Evolutionary conservation across 2,113 vertebrate species (phyloP), one percentile per base, ranked within the genome.

Genomic region (Anarhynchus alexandrinus): DNA sequence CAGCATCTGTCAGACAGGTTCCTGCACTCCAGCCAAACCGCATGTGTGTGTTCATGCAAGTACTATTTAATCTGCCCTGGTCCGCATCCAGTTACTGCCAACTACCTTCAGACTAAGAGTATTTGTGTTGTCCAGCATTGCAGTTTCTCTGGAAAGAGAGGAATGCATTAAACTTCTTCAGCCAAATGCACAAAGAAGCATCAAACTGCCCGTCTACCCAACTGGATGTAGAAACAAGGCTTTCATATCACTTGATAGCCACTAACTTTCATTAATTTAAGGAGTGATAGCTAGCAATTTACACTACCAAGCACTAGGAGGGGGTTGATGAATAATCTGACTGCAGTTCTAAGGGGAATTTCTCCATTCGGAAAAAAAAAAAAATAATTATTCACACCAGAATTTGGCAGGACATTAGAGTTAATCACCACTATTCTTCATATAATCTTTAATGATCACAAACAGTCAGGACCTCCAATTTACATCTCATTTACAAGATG

Each of bases 401-500:
- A 93, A 80, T 90, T 91, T 95, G 95, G 84, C 93, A 97, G 95
- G 91, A 96, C 78, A 87, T 91, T 95, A 88, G 69, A 94, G 94
- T 89, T 94, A 96, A 97, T 95, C 52, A 73, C 86, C 29, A 51
- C 81, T 62, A 93, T 94, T 91, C 49, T 93, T 96, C 86, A 92
- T 87, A 82, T 51, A 76, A 72, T 96, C 81, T 96, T 96, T 97
- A 96, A 97, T 94, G 94, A 94, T 91, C 83, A 87, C 66, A 94
- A 96, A 94, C 80, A 94, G 95, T 85, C 86, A 92, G 29, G 91
- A 95, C 87, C 84, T 97, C 70, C 70, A 97, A 95, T 96, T 96
- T 95, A 82, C 93, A 95, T 94, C 95, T 95, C 86, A 94, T 97
- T 97, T 95, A 89, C 91, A 95, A 95, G 84, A 95, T 82, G 89